Conservation (phyloP, 2,113 vertebrate genomes). For the Phrynocephalus versicolor region DNA sequence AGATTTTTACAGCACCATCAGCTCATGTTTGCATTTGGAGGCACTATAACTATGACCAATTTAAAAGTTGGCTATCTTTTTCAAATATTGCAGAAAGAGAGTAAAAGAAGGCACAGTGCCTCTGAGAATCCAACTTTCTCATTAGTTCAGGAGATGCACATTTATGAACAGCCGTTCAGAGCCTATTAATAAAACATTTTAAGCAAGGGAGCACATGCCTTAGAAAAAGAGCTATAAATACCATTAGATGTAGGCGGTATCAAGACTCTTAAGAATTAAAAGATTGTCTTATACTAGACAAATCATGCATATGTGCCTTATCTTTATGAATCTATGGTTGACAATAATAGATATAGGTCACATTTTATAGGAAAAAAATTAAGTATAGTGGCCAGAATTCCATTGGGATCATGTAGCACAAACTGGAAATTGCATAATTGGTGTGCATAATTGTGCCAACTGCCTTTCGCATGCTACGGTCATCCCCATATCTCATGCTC, state of each 20-base stretch:
- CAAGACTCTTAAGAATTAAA: slow-evolving; percentile 46
- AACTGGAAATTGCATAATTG: too few relatives aligned
- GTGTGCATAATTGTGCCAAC: too few relatives aligned
- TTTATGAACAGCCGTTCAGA: background rate
- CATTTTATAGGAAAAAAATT: background rate
- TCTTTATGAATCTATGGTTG: slow-evolving; percentile 4
- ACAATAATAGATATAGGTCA: background rate
- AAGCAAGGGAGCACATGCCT: background rate
- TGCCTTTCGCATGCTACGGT: too few relatives aligned
- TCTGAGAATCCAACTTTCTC: background rate
- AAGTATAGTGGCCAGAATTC: background rate
- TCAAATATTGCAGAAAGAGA: background rate
- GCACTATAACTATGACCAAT: background rate
- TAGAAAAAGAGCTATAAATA: slow-evolving; percentile 2
- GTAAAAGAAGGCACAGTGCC: background rate
- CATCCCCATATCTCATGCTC: too few relatives aligned
- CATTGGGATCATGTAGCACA: too few relatives aligned
- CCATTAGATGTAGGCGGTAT: slow-evolving; percentile 19
- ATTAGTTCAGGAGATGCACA: background rate
- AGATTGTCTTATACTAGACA: slow-evolving; percentile 34
- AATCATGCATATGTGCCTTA: background rate
- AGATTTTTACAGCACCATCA: background rate
- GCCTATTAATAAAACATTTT: background rate
- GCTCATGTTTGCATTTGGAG: background rate
- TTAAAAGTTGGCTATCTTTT: background rate